Conservation (phyloP, 1,140 invertebrate genomes). For the Marisa cornuarietis region DNA sequence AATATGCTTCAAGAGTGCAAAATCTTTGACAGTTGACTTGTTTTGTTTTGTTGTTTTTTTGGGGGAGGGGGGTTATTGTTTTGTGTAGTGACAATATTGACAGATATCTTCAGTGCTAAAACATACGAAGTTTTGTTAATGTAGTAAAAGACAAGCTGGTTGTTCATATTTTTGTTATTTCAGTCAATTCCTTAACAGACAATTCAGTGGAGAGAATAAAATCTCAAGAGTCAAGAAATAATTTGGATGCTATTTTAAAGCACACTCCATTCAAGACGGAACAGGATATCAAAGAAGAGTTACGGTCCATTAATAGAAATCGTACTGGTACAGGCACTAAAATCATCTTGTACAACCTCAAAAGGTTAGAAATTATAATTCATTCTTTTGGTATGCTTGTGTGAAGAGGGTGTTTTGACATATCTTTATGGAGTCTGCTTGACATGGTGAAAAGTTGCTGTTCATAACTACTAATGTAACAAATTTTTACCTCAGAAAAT, state of each 20-base stretch:
- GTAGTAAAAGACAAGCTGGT: too few relatives aligned
- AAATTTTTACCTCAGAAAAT: too few relatives aligned
- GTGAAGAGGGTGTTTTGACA: not conserved
- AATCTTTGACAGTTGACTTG: not conserved
- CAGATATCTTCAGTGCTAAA: too few relatives aligned
- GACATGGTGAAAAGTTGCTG: not conserved
- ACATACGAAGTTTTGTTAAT: too few relatives aligned
- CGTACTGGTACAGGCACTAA: conserved; percentile 51
- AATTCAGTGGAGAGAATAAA: conserved; percentile 34
- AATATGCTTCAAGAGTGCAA: too few relatives aligned
- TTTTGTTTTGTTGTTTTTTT: not conserved
- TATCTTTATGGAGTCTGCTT: too few relatives aligned
- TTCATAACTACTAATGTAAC: too few relatives aligned
- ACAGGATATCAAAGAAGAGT: conserved; percentile 48
- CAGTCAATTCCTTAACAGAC: conserved; percentile 3
- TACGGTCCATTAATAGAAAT: conserved; percentile 40
- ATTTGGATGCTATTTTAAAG: conserved; percentile 50
- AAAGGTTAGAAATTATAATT: conserved; percentile 40
- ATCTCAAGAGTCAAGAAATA: conserved; percentile 40
- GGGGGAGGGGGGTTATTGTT: not conserved
- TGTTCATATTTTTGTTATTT: conserved; percentile 1
- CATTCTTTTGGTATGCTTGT: not conserved
- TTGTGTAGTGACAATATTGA: too few relatives aligned
- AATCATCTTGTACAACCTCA: conserved; percentile 60
- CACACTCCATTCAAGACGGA: conserved; percentile 55